Percentiles rank a stretch among this genome's conserved stretches.
These are phyloP conservation scores for Halcyon malimbica DNA, from an alignment of 2,113 vertebrate genomes.

Conservation along the genomic window DNA sequence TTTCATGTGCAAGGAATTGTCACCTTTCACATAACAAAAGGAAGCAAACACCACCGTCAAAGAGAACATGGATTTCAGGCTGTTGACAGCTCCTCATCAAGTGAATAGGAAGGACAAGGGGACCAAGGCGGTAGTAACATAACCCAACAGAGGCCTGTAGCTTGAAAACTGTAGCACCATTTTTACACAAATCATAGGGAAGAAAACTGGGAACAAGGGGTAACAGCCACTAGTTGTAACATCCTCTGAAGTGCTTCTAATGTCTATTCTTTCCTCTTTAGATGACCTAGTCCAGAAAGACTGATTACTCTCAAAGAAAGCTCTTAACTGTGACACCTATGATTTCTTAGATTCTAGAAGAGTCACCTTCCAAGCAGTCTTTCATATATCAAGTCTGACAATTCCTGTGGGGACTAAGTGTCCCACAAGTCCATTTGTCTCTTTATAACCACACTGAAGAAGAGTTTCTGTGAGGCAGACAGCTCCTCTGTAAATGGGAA, in stretches of 20 bases:
- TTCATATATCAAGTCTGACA: background rate
- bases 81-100: background rate
- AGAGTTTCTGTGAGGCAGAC: background rate
- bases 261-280: background rate
- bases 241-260: background rate
- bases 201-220: background rate
- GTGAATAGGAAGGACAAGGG: background rate
- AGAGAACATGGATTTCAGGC: background rate
- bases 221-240: background rate
- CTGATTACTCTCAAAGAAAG: background rate
- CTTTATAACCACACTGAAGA: background rate
- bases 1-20: background rate
- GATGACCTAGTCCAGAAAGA: background rate
- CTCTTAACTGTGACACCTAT: background rate
- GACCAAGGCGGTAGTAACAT: background rate
- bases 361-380: background rate
- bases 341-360: background rate
- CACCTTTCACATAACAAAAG: background rate
- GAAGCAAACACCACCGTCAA: background rate
- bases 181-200: background rate
- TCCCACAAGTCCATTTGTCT: background rate
- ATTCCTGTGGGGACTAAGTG: background rate
- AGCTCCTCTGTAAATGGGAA: background rate
- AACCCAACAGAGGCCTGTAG: background rate
- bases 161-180: background rate